phyloP scores from a whole-genome alignment of 1,140 invertebrate species.

The Drosophila repletoides region DNA sequence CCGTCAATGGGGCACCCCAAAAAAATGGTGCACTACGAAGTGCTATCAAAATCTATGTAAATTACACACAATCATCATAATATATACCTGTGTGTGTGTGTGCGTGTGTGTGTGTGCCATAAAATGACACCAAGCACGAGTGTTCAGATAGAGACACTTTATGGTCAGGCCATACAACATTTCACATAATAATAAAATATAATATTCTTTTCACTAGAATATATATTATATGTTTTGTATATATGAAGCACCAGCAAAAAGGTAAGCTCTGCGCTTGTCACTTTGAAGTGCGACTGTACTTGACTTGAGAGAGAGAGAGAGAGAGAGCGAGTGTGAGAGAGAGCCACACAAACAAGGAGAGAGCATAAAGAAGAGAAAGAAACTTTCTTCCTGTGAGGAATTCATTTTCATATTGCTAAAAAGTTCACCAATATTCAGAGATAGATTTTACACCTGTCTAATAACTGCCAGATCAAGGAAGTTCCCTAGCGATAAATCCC shows the following conservation, averaged over 20 bases:
- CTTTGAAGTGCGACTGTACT: constrained; percentile 23
- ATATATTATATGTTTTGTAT: constrained; percentile 3
- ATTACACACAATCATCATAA: constrained; percentile 73
- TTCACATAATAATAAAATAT: constrained; percentile 45
- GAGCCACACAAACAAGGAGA: background rate
- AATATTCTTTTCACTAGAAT: constrained; percentile 14
- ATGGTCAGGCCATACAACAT: constrained; percentile 49
- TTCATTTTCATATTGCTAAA: background rate
- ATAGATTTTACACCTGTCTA: no score
- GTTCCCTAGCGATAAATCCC: no score
- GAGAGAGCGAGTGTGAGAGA: background rate
- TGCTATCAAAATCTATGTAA: constrained; percentile 76
- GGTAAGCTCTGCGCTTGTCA: background rate
- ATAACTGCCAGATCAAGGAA: no score
- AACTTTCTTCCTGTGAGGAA: no score
- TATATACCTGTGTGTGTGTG: constrained; percentile 18
- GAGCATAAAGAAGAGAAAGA: background rate
- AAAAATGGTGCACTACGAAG: constrained; percentile 27
- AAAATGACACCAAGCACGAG: constrained; percentile 67
- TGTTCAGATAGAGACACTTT: constrained; percentile 54
- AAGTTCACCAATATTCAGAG: no score
- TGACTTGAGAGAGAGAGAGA: background rate
- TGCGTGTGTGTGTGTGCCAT: constrained; percentile 41
- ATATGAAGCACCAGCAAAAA: no score
- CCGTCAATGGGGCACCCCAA: constrained; percentile 60